Conservation (phyloP, 2,888 invertebrate species). For the Pseudoips prasinana region DNA sequence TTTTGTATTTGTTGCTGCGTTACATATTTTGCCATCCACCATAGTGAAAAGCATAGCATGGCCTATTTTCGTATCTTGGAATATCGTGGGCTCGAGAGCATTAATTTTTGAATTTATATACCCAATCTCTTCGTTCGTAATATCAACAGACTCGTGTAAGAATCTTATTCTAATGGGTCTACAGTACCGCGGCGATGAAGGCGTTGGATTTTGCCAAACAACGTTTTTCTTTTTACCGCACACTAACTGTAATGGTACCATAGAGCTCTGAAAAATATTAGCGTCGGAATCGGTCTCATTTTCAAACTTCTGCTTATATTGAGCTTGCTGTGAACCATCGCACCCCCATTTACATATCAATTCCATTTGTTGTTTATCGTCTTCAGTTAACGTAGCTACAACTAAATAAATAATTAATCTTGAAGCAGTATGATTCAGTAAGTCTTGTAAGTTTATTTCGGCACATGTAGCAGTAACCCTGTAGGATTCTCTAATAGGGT, state of each 20-base stretch:
- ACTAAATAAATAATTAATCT: conserved; percentile 3
- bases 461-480: conserved; percentile 1
- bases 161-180: conserved; percentile 6
- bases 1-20: conserved; percentile 9
- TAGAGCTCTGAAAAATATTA: conserved; percentile 6
- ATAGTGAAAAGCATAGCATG: conserved; percentile 5
- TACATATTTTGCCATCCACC: conserved; percentile 21
- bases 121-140: neutral
- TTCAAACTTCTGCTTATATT: neutral
- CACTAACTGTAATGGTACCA: conserved; percentile 1
- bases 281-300: neutral
- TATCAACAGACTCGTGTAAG: conserved; percentile 3
- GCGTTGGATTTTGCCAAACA: neutral
- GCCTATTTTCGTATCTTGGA: neutral
- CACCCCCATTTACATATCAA: too few relatives aligned
- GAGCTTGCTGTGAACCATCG: too few relatives aligned
- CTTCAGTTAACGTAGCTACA: too few relatives aligned
- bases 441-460: conserved; percentile 1
- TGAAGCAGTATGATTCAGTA: conserved; percentile 2
- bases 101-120: neutral
- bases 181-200: conserved; percentile 2
- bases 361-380: too few relatives aligned
- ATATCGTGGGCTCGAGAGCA: neutral
- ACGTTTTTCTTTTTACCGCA: too few relatives aligned
- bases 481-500: neutral